Evolutionary conservation across 2,113 vertebrate genomes (phyloP).

Genomic region (Hyperopisus bebe): DNA sequence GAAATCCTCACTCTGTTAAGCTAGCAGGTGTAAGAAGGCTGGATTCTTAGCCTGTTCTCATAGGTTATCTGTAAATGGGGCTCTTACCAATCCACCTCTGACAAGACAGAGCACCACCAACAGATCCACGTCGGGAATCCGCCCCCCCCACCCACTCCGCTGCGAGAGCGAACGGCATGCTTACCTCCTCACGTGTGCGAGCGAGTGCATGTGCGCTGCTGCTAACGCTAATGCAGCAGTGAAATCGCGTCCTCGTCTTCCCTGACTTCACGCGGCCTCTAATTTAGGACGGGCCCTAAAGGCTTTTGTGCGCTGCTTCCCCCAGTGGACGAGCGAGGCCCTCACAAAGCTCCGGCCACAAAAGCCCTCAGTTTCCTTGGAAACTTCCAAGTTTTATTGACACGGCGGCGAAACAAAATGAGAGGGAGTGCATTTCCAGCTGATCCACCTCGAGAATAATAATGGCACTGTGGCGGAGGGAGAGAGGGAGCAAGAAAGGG

Average conservation of each 20-base stretch:
- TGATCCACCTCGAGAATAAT: slow-evolving; percentile 62
- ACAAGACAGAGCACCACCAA: background rate
- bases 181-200: slow-evolving; percentile 49
- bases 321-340: slow-evolving; percentile 69
- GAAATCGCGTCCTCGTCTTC: slow-evolving; percentile 44
- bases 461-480: slow-evolving; percentile 51
- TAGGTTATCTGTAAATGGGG: background rate
- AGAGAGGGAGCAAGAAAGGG: slow-evolving; percentile 41
- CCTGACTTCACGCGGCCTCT: slow-evolving; percentile 47
- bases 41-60: background rate
- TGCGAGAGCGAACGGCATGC: slow-evolving; percentile 20
- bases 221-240: slow-evolving; percentile 34
- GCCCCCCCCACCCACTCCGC: background rate
- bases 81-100: background rate
- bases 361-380: slow-evolving; percentile 89
- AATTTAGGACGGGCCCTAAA: slow-evolving; percentile 40
- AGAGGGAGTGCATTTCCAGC: slow-evolving; percentile 54
- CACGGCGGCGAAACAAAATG: slow-evolving; percentile 45
- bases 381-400: slow-evolving; percentile 69
- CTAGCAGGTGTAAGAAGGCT: background rate
- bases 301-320: slow-evolving; percentile 69
- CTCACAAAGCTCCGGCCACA: slow-evolving; percentile 76
- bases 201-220: slow-evolving; percentile 42
- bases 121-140: background rate
- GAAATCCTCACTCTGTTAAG: background rate